phyloP scores from a whole-genome alignment of 2,888 invertebrate genomes.

The Eristalinus sepulchralis region DNA sequence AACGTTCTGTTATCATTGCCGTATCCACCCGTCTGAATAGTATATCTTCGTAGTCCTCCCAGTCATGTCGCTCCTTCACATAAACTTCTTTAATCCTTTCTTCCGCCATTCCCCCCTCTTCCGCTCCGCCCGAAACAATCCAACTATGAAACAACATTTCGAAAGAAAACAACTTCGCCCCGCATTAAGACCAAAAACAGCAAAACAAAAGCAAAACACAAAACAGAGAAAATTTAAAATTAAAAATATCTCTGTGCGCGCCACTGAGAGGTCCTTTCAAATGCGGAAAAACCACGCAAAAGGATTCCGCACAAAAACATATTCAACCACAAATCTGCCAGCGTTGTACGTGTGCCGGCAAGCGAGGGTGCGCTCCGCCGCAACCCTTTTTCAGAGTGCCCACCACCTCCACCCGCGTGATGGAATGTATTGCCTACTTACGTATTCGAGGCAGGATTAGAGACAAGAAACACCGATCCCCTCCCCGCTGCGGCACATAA shows the following conservation, averaged over 20 bases:
- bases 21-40: background rate
- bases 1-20: background rate
- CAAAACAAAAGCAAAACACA: background rate
- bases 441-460: constrained; percentile 63
- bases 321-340: constrained; percentile 35
- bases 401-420: constrained; percentile 33
- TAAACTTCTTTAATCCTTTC: constrained; percentile 2
- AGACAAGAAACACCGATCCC: constrained; percentile 20
- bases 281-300: constrained; percentile 26
- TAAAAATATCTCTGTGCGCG: background rate
- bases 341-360: constrained; percentile 8
- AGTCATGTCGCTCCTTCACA: background rate
- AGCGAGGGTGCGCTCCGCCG: constrained; percentile 4
- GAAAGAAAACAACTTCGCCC: constrained; percentile 24
- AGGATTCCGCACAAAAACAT: constrained; percentile 33
- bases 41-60: background rate
- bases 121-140: background rate
- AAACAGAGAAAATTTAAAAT: background rate
- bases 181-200: constrained; percentile 10
- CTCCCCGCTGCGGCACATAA: constrained; percentile 18
- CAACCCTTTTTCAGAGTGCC: constrained; percentile 45
- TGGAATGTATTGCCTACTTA: constrained; percentile 53
- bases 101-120: background rate
- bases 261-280: constrained; percentile 8
- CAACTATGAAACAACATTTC: constrained; percentile 24